Evolutionary conservation across 2,888 invertebrate genomes (phyloP).

Genomic region (Mythimna impura): DNA sequence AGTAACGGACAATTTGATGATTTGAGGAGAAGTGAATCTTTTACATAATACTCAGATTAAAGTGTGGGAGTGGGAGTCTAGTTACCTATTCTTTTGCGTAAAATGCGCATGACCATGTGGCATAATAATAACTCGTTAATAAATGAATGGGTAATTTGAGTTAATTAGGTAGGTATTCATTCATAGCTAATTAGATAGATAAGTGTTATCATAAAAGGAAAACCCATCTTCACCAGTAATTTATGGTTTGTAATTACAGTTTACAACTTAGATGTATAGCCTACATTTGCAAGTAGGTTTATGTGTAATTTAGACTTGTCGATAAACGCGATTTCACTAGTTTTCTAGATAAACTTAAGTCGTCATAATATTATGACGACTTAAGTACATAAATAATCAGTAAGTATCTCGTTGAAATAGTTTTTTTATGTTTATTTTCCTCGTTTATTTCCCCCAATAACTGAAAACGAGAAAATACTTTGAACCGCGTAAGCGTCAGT

Average conservation of each 20-base stretch:
- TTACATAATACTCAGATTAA: neutral
- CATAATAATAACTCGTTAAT: neutral
- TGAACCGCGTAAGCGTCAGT: neutral
- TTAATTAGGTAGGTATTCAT: constrained; percentile 13
- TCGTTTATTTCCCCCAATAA: constrained; percentile 30
- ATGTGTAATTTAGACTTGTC: neutral
- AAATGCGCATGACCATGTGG: neutral
- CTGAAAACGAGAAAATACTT: constrained; percentile 9
- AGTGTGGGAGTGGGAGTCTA: constrained; percentile 3
- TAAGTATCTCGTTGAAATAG: neutral
- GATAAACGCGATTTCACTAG: neutral
- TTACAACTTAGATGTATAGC: neutral
- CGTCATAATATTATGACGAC: too few relatives aligned
- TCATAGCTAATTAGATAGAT: constrained; percentile 4
- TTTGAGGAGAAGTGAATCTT: neutral
- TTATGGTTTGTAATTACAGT: constrained; percentile 14
- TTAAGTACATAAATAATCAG: neutral
- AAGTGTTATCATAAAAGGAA: constrained; percentile 23
- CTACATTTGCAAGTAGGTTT: neutral
- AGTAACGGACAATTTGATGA: too few relatives aligned
- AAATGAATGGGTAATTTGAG: constrained; percentile 18
- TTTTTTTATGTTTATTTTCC: constrained; percentile 24
- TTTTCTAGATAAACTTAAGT: neutral
- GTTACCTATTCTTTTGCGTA: constrained; percentile 6
- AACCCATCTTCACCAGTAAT: neutral